Evolutionary conservation across 2,888 invertebrate species (phyloP).

Genomic region (Norana najaformis): DNA sequence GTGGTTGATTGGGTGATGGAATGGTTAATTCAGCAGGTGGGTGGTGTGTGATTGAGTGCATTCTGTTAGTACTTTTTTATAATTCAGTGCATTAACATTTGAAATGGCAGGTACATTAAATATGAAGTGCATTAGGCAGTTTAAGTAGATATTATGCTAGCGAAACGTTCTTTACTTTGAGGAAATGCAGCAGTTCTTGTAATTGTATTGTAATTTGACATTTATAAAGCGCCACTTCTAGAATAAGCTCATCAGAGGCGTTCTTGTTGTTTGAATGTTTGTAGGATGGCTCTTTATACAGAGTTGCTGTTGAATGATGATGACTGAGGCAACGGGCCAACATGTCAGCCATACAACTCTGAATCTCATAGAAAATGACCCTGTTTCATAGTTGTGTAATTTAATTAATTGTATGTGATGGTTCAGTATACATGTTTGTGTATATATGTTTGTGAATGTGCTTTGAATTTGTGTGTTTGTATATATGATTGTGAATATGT

Average conservation of each 20-base stretch:
- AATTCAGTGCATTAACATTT: no score
- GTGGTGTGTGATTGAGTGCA: no score
- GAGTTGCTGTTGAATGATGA: slow-evolving; percentile 16
- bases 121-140: background rate
- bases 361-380: background rate
- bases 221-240: no score
- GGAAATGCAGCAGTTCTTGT: background rate
- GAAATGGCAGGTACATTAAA: no score
- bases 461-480: background rate
- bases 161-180: background rate
- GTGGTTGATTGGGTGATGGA: no score
- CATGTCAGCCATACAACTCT: background rate
- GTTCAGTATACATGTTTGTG: background rate
- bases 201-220: no score
- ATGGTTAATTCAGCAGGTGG: no score
- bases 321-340: background rate
- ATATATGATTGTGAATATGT: background rate
- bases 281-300: slow-evolving; percentile 17
- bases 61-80: no score
- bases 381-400: background rate
- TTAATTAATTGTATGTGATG: background rate
- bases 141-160: background rate
- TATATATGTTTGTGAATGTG: background rate
- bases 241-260: no score
- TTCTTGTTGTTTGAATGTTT: background rate